A percentile compares a stretch with the other conserved stretches of the same genome.
These are phyloP conservation scores for Pao palembangensis DNA, from an alignment of 2,113 vertebrate species.

Conservation along the genomic window DNA sequence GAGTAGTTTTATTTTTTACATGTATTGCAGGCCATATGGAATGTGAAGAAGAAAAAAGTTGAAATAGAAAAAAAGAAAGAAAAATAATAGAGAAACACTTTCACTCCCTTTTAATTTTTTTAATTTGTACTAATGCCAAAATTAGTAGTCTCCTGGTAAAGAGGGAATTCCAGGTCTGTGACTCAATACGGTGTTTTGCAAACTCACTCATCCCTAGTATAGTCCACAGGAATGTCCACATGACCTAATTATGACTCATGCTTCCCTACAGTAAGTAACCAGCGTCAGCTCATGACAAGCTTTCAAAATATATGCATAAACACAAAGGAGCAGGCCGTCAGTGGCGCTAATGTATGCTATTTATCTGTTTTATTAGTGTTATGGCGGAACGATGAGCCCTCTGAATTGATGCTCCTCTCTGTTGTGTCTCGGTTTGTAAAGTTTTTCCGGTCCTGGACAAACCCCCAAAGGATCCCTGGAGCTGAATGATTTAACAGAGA, in stretches of 20 bases:
- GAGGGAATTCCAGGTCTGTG: slow-evolving; percentile 74
- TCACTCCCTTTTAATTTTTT: slow-evolving; percentile 50
- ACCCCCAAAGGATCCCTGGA: slow-evolving; percentile 42
- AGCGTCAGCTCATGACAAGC: slow-evolving; percentile 58
- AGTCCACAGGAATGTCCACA: slow-evolving; percentile 74
- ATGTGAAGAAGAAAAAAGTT: slow-evolving; percentile 38
- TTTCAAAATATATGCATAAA: slow-evolving; percentile 62
- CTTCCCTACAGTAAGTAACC: slow-evolving; percentile 63
- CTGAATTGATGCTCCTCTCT: slow-evolving; percentile 28
- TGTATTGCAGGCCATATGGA: slow-evolving; percentile 12
- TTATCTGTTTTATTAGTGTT: slow-evolving; percentile 41
- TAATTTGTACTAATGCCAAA: slow-evolving; percentile 59
- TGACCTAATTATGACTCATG: slow-evolving; percentile 75
- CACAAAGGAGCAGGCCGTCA: slow-evolving; percentile 47
- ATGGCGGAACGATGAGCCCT: slow-evolving; percentile 30
- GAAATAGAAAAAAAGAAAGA: slow-evolving; percentile 39
- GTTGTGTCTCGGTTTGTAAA: slow-evolving; percentile 42
- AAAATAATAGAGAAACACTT: slow-evolving; percentile 32
- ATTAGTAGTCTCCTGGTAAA: slow-evolving; percentile 62
- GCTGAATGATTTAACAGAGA: slow-evolving; percentile 49
- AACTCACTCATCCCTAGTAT: slow-evolving; percentile 72
- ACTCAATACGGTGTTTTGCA: slow-evolving; percentile 74
- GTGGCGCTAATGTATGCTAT: slow-evolving; percentile 31
- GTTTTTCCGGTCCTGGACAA: slow-evolving; percentile 20
- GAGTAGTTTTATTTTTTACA: slow-evolving; percentile 20